Evolutionary conservation across 2,888 invertebrate species (phyloP).

Genomic region (Griposia aprilina): DNA sequence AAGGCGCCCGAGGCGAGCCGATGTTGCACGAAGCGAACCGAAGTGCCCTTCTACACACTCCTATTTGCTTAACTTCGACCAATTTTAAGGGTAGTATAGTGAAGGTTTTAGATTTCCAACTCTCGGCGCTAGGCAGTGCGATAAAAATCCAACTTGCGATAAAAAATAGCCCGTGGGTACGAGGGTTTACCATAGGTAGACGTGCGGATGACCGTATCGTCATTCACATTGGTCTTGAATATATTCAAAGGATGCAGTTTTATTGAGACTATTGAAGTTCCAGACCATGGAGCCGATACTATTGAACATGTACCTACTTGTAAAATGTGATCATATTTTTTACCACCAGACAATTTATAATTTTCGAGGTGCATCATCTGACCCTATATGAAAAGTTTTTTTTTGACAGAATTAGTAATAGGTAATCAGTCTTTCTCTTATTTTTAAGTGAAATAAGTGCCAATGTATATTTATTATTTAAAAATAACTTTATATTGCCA

Average conservation of each 20-base stretch:
- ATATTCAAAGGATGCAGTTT: background rate
- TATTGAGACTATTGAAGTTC: background rate
- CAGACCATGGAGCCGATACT: background rate
- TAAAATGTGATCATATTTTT: background rate
- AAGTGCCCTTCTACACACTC: background rate
- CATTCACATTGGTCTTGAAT: background rate
- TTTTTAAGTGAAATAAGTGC: too few species aligned
- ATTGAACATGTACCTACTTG: background rate
- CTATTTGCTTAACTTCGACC: background rate
- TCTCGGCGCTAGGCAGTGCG: too few species aligned
- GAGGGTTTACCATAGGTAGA: background rate
- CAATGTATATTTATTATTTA: too few species aligned
- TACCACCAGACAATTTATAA: background rate
- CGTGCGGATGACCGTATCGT: background rate
- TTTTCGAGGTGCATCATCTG: too few species aligned
- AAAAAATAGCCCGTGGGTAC: too few species aligned
- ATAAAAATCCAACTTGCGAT: too few species aligned
- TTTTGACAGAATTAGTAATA: too few species aligned
- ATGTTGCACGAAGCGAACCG: background rate
- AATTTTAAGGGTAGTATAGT: too few species aligned
- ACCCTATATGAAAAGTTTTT: too few species aligned
- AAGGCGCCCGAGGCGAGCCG: background rate
- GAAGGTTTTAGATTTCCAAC: too few species aligned
- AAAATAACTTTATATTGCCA: too few species aligned
- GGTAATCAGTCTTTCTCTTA: background rate